phyloP scores from a whole-genome alignment of 2,113 vertebrate species.

The Pituophis catenifer region DNA sequence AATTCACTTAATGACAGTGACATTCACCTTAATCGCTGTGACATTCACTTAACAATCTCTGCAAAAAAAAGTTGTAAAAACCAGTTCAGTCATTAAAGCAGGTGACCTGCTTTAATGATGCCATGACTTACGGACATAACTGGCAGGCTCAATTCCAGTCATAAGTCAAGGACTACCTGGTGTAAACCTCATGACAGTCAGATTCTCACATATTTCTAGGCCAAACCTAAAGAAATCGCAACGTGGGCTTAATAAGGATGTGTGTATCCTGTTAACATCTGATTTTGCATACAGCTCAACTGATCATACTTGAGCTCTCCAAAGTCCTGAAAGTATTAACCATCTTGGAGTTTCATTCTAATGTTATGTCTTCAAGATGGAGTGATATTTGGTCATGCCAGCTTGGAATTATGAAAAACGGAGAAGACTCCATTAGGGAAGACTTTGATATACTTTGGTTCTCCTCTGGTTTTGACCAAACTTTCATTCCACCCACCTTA shows the following conservation, averaged over 20 bases:
- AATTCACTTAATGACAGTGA: too few relatives aligned
- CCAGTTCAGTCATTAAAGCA: not conserved
- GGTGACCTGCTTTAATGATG: not conserved
- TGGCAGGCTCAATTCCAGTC: not conserved
- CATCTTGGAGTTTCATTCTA: not conserved
- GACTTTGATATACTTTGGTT: not conserved
- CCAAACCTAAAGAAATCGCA: not conserved
- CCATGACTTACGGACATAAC: not conserved
- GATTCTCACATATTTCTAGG: not conserved
- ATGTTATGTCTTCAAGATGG: not conserved
- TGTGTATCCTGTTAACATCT: not conserved
- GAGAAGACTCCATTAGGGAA: not conserved
- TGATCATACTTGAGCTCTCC: not conserved
- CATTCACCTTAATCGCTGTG: too few relatives aligned
- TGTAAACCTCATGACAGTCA: not conserved
- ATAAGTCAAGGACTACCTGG: not conserved
- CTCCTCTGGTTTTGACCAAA: not conserved
- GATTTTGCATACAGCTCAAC: not conserved
- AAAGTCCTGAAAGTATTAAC: not conserved
- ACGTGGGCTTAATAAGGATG: not conserved
- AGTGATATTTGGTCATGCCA: not conserved
- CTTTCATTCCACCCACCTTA: not conserved
- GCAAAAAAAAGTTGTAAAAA: not conserved
- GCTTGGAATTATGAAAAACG: not conserved
- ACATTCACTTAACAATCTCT: too few relatives aligned